Evolutionary conservation across 2,888 invertebrate species (phyloP), one percentile per base, ranked within the genome.

Genomic region (Biston stratarius): DNA sequence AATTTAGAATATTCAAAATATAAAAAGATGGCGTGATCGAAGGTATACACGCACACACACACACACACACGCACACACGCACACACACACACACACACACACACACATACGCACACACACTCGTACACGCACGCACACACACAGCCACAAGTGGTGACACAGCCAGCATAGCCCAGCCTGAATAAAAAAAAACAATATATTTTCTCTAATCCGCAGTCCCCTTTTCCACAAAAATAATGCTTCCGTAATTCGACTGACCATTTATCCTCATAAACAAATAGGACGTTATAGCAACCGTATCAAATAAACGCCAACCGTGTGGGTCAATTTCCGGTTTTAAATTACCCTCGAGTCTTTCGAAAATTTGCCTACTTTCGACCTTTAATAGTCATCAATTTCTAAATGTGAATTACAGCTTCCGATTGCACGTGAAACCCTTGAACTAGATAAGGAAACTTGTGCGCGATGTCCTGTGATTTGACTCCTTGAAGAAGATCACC

Each of bases 311-410:
- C 14, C 61, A n/a, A 5, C 11, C 61, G 61, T 61, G 58, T 52
- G 56, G 67, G 59, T 57, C 64, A 53, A 69, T 69, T 69, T 69
- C 69, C 69, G 61, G 57, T 62, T 64, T 61, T 59, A 62, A 69
- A 64, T 65, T 58, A 59, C 47, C 44, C 59, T 42, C 15, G 44
- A 49, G 49, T 64, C 61, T 62, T 52, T 65, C 49, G 47, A 55
- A 59, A 56, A 48, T 57, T 42, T 33, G 24, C 45, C 58, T 33
- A 61, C 51, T 55, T 64, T 47, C 42, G 38, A 52, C 44, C 57
- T 61, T 58, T 36, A 42, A 52, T 57, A 33, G 36, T 52, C 59
- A 51, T 61, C 64, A 64, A 62, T 64, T 61, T 48, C 64, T 58
- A 48, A 58, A 67, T 38, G 55, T 59, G 55, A 69, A 64, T 64